Conservation (phyloP, 2,113 vertebrate species). For the Megaptera novaeangliae region DNA sequence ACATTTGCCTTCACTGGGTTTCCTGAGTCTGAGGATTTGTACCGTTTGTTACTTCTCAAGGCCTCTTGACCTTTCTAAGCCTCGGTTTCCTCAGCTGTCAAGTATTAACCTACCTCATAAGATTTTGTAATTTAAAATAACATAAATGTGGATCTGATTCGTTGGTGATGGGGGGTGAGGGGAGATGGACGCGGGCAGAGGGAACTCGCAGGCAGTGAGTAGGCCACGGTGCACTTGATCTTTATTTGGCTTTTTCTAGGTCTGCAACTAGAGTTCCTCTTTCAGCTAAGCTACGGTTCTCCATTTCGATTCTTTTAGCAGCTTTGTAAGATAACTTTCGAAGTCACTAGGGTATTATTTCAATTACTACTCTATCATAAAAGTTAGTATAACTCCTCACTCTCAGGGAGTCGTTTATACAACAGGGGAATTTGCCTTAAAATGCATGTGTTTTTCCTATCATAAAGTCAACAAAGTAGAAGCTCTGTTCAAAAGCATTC, state of each 20-base stretch:
- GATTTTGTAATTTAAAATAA: neutral
- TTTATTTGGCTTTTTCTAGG: neutral
- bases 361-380: constrained; percentile 24
- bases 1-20: neutral
- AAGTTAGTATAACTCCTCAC: neutral
- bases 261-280: neutral
- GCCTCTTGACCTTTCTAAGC: neutral
- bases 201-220: neutral
- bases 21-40: neutral
- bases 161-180: fast-evolving
- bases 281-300: neutral
- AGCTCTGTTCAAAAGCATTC: neutral
- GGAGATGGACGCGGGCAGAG: fast-evolving
- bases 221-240: neutral
- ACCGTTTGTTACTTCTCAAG: neutral
- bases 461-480: neutral
- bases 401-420: neutral
- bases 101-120: too few relatives aligned
- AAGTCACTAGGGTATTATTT: neutral
- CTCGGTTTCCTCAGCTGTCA: neutral
- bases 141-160: neutral
- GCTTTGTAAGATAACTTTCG: neutral
- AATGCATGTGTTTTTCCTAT: neutral
- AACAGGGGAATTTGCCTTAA: neutral
- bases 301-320: neutral